Evolutionary conservation across 2,113 vertebrate genomes (phyloP).

Genomic region (Emydocephalus ijimae): DNA sequence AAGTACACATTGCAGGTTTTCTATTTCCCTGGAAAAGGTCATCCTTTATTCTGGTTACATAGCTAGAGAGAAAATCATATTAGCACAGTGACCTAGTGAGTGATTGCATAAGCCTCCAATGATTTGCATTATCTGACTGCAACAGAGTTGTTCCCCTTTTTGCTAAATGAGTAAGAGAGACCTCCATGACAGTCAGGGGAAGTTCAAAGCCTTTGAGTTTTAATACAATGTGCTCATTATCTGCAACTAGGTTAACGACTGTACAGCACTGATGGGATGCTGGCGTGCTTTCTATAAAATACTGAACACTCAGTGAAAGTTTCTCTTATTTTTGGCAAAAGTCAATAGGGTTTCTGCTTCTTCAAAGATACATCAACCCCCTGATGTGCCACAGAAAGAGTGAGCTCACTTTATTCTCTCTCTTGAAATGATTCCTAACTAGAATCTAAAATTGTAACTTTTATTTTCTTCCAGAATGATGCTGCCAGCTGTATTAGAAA

Average conservation of each 20-base stretch:
- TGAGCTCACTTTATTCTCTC: background rate
- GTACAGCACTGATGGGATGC: constrained; percentile 59
- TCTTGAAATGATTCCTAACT: background rate
- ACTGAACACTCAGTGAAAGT: constrained; percentile 39
- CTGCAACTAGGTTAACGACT: constrained; percentile 66
- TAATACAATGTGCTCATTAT: constrained; percentile 68
- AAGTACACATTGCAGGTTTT: constrained; percentile 82
- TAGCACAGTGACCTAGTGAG: constrained; percentile 65
- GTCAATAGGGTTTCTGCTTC: constrained; percentile 21
- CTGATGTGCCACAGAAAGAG: background rate
- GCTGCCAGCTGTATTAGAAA: background rate
- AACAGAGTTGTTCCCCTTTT: constrained; percentile 65
- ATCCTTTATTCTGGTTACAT: constrained; percentile 70
- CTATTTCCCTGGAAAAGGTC: constrained; percentile 79
- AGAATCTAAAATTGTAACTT: background rate
- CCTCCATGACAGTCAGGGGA: constrained; percentile 62
- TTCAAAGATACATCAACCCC: background rate
- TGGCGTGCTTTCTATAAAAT: constrained; percentile 52
- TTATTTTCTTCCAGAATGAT: fast-evolving
- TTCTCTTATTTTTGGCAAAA: constrained; percentile 42
- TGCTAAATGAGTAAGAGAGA: constrained; percentile 66
- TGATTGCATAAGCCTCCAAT: constrained; percentile 68
- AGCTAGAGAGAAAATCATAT: constrained; percentile 65
- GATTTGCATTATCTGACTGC: constrained; percentile 72
- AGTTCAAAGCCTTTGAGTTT: constrained; percentile 70